Evolutionary conservation across 2,113 vertebrate species (phyloP).

Genomic region (Lutjanus erythropterus): DNA sequence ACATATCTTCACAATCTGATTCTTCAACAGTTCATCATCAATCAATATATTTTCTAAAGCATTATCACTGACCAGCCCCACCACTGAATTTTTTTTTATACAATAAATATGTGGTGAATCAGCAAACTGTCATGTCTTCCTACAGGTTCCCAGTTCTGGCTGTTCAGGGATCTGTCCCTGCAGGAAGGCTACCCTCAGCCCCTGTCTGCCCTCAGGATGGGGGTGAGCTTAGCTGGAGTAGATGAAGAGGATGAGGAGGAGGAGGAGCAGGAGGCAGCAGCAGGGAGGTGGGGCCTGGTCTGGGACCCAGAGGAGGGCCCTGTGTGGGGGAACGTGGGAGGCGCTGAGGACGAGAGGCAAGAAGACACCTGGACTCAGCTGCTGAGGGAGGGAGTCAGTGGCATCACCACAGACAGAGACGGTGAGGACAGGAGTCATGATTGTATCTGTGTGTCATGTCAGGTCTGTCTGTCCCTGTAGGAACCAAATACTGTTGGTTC

Average conservation of each 20-base stretch:
- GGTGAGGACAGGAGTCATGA: conserved; percentile 44
- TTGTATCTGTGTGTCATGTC: background rate
- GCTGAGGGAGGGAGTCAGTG: conserved; percentile 75
- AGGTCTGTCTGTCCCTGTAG: background rate
- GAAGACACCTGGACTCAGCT: conserved; percentile 75
- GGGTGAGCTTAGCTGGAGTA: background rate
- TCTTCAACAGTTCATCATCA: too few relatives aligned
- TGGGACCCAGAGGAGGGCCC: conserved; percentile 77
- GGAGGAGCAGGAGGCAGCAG: background rate
- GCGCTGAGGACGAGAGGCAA: conserved; percentile 7
- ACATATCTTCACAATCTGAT: too few relatives aligned
- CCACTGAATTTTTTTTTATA: background rate
- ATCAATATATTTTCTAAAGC: background rate
- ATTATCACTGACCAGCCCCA: background rate
- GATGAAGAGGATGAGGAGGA: background rate
- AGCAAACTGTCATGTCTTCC: background rate
- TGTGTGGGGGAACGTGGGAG: conserved; percentile 67
- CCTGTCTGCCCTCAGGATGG: conserved; percentile 67
- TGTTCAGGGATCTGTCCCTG: conserved; percentile 81
- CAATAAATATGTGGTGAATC: background rate
- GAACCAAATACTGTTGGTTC: background rate
- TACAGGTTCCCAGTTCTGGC: conserved; percentile 80
- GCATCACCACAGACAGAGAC: conserved; percentile 76
- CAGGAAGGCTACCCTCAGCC: conserved; percentile 81
- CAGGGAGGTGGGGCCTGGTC: conserved; percentile 59